Conservation (phyloP, 1,140 invertebrate genomes). For the Drosophila pectinifera region DNA sequence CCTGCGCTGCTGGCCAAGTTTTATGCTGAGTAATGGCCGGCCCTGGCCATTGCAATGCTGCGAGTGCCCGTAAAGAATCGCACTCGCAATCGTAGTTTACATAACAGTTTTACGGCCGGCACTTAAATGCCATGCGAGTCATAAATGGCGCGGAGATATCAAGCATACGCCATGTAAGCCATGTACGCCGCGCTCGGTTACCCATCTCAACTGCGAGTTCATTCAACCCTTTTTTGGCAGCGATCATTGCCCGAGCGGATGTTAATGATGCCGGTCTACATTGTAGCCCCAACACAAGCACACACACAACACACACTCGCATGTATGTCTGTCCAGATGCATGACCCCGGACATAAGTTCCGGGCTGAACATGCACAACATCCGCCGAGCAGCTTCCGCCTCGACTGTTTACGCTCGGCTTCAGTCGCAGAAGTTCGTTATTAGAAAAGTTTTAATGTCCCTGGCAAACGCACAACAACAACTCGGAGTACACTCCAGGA, state of each 20-base stretch:
- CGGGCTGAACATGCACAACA: conserved; percentile 43
- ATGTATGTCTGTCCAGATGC: background rate
- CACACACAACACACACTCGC: background rate
- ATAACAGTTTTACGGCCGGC: conserved; percentile 58
- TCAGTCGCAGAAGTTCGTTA: conserved; percentile 70
- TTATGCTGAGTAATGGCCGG: conserved; percentile 59
- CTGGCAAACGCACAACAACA: conserved; percentile 66
- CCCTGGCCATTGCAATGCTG: conserved; percentile 40
- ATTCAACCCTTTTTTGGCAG: conserved; percentile 47
- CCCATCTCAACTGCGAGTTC: conserved; percentile 28
- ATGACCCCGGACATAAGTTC: conserved; percentile 37
- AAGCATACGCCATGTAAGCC: conserved; percentile 41
- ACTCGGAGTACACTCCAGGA: conserved; percentile 9
- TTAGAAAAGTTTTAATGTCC: conserved; percentile 80
- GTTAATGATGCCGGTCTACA: conserved; percentile 48
- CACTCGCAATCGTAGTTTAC: conserved; percentile 52
- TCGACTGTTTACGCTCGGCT: conserved; percentile 72
- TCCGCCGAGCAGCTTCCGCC: conserved; percentile 65
- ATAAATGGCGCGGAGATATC: conserved; percentile 45
- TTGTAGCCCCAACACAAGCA: conserved; percentile 13
- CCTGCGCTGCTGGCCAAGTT: conserved; percentile 30
- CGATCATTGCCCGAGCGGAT: conserved; percentile 20
- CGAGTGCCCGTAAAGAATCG: conserved; percentile 57
- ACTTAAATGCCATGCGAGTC: conserved; percentile 54
- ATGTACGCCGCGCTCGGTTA: conserved; percentile 15